Evolutionary conservation across 2,113 vertebrate genomes (phyloP).

Genomic region (Ifrita kowaldi): DNA sequence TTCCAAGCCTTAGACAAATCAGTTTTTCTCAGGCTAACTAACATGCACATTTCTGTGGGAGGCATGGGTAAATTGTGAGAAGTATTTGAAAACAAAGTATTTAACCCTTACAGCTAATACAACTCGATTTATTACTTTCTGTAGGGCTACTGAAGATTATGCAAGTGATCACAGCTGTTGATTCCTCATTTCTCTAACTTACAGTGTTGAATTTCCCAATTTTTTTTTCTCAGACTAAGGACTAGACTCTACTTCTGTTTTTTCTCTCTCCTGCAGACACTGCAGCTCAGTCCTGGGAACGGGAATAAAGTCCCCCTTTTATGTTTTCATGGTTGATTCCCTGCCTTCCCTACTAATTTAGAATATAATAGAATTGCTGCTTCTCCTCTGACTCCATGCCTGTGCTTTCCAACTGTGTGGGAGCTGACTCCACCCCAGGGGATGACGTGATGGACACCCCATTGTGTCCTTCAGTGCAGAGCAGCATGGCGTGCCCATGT

Average conservation of each 20-base stretch:
- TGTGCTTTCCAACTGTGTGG: accelerated
- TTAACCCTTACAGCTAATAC: not conserved
- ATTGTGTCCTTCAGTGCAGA: not conserved
- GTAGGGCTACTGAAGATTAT: not conserved
- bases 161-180: not conserved
- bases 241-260: not conserved
- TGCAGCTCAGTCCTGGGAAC: not conserved
- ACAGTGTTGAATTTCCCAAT: not conserved
- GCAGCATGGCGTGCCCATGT: accelerated
- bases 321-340: not conserved
- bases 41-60: not conserved
- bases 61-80: not conserved
- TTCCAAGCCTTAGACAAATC: not conserved
- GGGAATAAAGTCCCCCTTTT: not conserved
- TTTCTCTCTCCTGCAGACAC: not conserved
- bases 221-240: not conserved
- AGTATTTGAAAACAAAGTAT: not conserved
- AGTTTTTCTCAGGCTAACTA: not conserved
- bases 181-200: not conserved
- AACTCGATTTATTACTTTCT: not conserved
- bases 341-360: not conserved
- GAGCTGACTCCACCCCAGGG: not conserved
- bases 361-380: not conserved
- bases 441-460: accelerated
- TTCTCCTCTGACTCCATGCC: not conserved